These are phyloP conservation scores for Homalodisca vitripennis DNA, from an alignment of 1,140 invertebrate genomes.

Conservation along the genomic window DNA sequence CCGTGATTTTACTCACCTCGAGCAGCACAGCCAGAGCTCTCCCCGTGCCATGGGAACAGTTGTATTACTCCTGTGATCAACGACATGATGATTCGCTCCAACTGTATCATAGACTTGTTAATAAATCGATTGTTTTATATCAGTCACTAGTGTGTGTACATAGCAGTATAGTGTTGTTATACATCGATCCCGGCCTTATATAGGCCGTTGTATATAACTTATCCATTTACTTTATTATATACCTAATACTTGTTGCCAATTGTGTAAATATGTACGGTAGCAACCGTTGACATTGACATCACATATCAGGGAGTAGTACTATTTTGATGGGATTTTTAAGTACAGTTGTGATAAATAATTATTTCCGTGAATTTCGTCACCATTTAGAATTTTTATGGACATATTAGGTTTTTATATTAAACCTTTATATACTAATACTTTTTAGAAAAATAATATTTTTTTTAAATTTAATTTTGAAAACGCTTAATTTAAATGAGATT, in stretches of 20 bases:
- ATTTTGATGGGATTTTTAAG: not conserved
- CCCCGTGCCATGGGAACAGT: slow-evolving; percentile 22
- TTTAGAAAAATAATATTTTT: no score
- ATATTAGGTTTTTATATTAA: no score
- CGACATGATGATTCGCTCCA: not conserved
- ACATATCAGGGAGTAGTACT: slow-evolving; percentile 9
- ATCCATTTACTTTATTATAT: slow-evolving; percentile 19
- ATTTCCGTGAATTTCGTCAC: no score
- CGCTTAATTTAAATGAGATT: no score
- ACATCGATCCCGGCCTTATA: slow-evolving; percentile 1
- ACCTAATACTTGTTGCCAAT: slow-evolving; percentile 15
- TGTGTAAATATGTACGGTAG: slow-evolving; percentile 14
- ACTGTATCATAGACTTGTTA: slow-evolving; percentile 14
- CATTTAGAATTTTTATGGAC: no score
- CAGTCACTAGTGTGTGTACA: slow-evolving; percentile 18
- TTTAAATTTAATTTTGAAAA: no score
- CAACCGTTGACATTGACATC: not conserved
- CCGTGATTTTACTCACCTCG: not conserved
- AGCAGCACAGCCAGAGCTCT: not conserved
- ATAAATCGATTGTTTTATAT: slow-evolving; percentile 2
- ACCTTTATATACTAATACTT: no score
- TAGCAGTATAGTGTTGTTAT: slow-evolving; percentile 17
- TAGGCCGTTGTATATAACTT: slow-evolving; percentile 6
- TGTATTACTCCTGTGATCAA: slow-evolving; percentile 2
- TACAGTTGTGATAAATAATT: not conserved